These are phyloP conservation scores for Archilochus colubris DNA, from an alignment of 2,113 vertebrate genomes.

Conservation along the genomic window DNA sequence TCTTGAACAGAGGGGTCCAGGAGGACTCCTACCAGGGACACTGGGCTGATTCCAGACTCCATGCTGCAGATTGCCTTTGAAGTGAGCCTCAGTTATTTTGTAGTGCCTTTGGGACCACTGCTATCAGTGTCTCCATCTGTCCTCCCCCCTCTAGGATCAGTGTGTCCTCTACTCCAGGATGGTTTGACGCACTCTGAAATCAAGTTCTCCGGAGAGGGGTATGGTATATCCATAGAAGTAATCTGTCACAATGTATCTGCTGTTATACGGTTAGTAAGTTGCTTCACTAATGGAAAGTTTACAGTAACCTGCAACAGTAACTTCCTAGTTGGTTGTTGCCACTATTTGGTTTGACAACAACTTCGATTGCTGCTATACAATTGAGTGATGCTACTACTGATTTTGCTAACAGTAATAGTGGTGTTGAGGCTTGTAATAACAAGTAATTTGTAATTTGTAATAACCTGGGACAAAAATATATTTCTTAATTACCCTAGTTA, in stretches of 20 bases:
- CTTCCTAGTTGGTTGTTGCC: background rate
- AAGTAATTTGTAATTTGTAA: too few species aligned
- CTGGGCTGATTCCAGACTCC: background rate
- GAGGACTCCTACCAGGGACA: rapidly evolving
- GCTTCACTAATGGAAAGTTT: background rate
- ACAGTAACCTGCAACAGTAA: too few species aligned
- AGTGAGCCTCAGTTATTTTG: too few species aligned
- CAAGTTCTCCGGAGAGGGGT: background rate
- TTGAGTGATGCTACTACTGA: background rate
- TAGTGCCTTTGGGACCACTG: too few species aligned
- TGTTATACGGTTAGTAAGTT: background rate
- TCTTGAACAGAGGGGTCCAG: too few species aligned
- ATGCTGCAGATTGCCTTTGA: rapidly evolving
- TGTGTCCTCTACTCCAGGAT: rapidly evolving
- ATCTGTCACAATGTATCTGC: too few species aligned
- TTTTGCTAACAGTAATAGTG: background rate
- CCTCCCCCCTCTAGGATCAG: background rate
- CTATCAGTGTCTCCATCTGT: rapidly evolving
- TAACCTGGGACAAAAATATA: rapidly evolving
- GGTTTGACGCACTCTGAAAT: background rate
- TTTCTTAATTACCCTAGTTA: background rate
- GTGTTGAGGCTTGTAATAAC: too few species aligned
- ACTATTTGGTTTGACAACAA: too few species aligned
- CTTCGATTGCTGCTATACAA: background rate
- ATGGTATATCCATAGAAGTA: background rate